These are phyloP conservation scores for Cepaea nemoralis DNA, from an alignment of 1,140 invertebrate genomes.

Conservation along the genomic window DNA sequence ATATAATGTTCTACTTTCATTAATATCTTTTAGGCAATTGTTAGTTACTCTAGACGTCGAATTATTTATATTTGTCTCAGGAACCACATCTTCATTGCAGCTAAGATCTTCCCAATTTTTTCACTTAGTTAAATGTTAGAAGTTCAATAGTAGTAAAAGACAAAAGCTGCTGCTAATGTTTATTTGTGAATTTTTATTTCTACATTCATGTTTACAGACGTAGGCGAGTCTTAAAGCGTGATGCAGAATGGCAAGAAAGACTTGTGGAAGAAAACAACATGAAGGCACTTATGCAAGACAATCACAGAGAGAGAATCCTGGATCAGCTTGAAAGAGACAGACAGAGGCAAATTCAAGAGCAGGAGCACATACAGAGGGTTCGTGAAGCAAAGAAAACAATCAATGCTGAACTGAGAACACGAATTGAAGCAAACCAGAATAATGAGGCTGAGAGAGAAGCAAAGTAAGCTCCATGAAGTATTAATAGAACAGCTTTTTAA, in stretches of 20 bases:
- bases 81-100: no score
- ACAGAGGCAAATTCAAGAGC: conserved; percentile 59
- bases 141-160: no score
- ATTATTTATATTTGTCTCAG: no score
- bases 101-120: no score
- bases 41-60: no score
- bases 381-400: conserved; percentile 66
- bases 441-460: conserved; percentile 53
- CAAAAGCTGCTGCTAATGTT: no score
- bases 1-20: no score
- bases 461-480: conserved; percentile 41
- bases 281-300: conserved; percentile 64
- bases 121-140: no score
- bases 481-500: no score
- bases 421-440: conserved; percentile 58
- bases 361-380: conserved; percentile 53
- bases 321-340: conserved; percentile 60
- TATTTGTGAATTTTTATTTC: background rate
- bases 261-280: conserved; percentile 55
- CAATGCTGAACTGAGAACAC: conserved; percentile 56
- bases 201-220: conserved; percentile 44
- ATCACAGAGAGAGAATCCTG: conserved; percentile 60
- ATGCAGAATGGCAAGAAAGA: conserved; percentile 54
- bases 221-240: conserved; percentile 52
- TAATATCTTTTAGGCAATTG: no score